phyloP scores from a whole-genome alignment of 2,113 vertebrate species.

The Thalassoma bifasciatum region DNA sequence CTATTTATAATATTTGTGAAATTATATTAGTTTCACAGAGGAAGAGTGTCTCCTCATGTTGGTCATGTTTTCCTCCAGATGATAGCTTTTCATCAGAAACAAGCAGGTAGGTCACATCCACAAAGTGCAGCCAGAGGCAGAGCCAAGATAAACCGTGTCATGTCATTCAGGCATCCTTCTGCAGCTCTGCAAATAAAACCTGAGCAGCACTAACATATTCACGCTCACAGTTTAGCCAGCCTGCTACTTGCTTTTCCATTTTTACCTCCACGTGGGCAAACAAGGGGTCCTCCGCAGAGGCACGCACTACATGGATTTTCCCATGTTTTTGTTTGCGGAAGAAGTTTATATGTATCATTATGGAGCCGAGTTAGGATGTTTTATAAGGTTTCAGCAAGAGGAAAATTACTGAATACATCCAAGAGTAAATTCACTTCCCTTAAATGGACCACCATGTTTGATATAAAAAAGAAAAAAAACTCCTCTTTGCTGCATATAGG shows the following conservation, averaged over 20 bases:
- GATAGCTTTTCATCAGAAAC: constrained; percentile 52
- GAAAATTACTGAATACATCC: constrained; percentile 66
- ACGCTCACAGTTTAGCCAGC: constrained; percentile 66
- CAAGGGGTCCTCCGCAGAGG: constrained; percentile 54
- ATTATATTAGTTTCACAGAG: constrained; percentile 8
- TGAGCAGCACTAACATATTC: constrained; percentile 68
- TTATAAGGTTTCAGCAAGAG: constrained; percentile 46
- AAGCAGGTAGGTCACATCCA: constrained; percentile 54
- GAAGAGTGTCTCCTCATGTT: constrained; percentile 19
- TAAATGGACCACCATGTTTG: constrained; percentile 53
- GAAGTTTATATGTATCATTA: constrained; percentile 64
- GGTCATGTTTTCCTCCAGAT: constrained; percentile 28
- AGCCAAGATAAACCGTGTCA: constrained; percentile 62
- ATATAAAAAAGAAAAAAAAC: constrained; percentile 31
- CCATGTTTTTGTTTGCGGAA: constrained; percentile 78
- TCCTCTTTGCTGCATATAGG: not conserved
- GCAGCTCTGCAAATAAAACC: constrained; percentile 74
- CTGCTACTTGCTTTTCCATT: constrained; percentile 73
- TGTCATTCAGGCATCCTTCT: constrained; percentile 74
- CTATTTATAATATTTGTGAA: too few species aligned
- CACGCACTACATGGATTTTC: constrained; percentile 69
- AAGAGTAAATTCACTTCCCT: constrained; percentile 50
- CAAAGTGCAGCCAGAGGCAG: constrained; percentile 1
- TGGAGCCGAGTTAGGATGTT: constrained; percentile 46
- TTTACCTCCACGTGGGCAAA: constrained; percentile 70